Base-by-base conservation (phyloP, 1,140 invertebrate species). In the Drosophila chauvacae region DNA sequence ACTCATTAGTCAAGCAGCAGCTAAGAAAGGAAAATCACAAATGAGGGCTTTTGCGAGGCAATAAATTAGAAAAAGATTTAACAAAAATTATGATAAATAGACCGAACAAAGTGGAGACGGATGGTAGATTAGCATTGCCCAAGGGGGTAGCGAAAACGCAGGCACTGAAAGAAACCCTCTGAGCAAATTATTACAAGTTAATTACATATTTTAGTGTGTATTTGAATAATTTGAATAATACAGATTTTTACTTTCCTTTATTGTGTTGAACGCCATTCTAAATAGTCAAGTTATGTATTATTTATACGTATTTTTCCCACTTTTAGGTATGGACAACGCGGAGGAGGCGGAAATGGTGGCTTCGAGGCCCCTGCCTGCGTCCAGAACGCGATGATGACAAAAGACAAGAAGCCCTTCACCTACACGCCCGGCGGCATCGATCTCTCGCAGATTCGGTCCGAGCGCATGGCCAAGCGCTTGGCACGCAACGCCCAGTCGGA, bases 371-470 rank as follows among this genome's bases (percentile, higher is more conserved):
- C 97, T 63, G 95, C 96, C 45, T 97, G 97, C 51, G 96, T 98
- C 33, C 97, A 98, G 90, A 97, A 97, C 86, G 97, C 97, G 7
- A 97, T 98, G 97, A 96, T 97, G 95, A 97, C 96, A 71, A 97
- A 98, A 93, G 97, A 98, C 91, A 98, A 98, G 92, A 98, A 97
- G 91, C 97, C 97, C 2, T 98, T 98, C 92, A 98, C 97, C 4
- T 98, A 98, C 91, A 98, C 97, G 16, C 97, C 97, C 4, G 97
- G 97, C 14, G 97, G 97, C 58, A 94, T 98, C 48, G 97, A 98
- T 92, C 93, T 98, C 28, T 97, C 96, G 1, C 97, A 98, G 92
- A 98, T 98, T 41, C 94, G 95, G 65, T 98, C 96, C 61, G 97
- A 97, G 3, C 94, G 97, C 75, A 98, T 98, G 96, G 96, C 96